Evolutionary conservation across 2,113 vertebrate species (phyloP), one percentile per base, ranked within the genome.

Genomic region (Misgurnus mizolepis): DNA sequence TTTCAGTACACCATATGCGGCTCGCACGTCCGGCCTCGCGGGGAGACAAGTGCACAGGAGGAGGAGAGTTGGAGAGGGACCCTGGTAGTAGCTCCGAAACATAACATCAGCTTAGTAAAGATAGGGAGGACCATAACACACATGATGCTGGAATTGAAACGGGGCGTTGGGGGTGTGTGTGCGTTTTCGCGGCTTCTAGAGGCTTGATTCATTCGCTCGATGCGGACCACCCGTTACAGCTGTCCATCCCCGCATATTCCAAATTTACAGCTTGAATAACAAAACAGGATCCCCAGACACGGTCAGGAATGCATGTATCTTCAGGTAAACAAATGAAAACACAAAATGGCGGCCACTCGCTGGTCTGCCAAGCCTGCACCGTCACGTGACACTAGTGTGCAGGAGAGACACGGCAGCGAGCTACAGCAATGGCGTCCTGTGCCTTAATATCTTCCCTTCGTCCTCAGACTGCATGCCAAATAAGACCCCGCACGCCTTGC

Each of bases 1-100:
- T 98, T 98, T 98, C 95, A 91, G 93, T 88, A 93, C 96, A 92
- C 98, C 96, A 95, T 97, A 97, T 97, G 96, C 91, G 95, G 93
- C 95, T 97, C 94, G 94, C 95, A 95, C 94, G 93, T 94, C 92
- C 94, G 93, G 95, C 94, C 96, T 94, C 92, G 92, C 93, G 68
- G 94, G 93, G 90, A 75, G 79, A 91, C 91, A 90, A 94, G 93
- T 94, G 94, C 17, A 18, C n/a, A 58, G 6, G 70, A 84, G 67
- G 82, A 39, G 85, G 85, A 80, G 81, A 49, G 76, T 34, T 34
- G 27, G 85, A 83, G 70, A 74, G 82, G 27, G 27, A 40, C 70
- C 45, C 47, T 60, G 78, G 47, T 68, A 47, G 67, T 64, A 68
- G 68, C 81, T 74, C 66, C 75, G 79, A 81, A 85, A 79, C 78